Conservation (phyloP, 2,888 invertebrate genomes). For the Diarsia mendica region DNA sequence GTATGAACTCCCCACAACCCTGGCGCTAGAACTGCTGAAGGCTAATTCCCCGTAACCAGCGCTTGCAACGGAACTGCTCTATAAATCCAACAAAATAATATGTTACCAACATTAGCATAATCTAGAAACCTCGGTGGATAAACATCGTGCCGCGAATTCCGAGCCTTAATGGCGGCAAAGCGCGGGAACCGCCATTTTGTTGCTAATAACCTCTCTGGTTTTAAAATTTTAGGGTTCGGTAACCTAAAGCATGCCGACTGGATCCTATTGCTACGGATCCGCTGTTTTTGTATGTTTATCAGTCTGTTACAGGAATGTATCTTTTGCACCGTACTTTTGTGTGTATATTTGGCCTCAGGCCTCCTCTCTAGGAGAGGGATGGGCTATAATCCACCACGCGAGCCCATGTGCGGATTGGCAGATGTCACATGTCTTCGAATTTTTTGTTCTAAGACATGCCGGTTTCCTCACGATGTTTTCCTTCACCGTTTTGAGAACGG, state of each 20-base stretch:
- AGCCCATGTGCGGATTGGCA: too few species aligned
- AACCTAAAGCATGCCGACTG: background rate
- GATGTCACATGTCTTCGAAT: too few species aligned
- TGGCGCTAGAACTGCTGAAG: background rate
- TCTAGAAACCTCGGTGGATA: conserved; percentile 33
- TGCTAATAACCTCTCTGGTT: conserved; percentile 32
- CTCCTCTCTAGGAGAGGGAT: too few species aligned
- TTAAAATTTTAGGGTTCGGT: background rate
- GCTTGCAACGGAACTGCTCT: conserved; percentile 1
- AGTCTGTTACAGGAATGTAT: background rate
- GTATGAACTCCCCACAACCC: background rate
- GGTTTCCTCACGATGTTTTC: too few species aligned
- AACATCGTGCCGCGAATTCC: conserved; percentile 26
- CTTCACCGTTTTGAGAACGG: too few species aligned
- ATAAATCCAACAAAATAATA: conserved; percentile 36
- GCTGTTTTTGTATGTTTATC: too few species aligned
- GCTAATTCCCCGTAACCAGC: background rate
- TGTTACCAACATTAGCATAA: conserved; percentile 35
- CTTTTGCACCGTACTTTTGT: background rate
- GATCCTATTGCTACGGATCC: background rate
- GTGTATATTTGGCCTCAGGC: too few species aligned
- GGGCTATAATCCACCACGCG: too few species aligned
- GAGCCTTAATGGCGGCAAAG: conserved; percentile 32
- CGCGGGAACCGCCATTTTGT: conserved; percentile 52
- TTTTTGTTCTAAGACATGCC: too few species aligned